Conservation (phyloP, 2,888 invertebrate genomes). For the Cantharis rustica region DNA sequence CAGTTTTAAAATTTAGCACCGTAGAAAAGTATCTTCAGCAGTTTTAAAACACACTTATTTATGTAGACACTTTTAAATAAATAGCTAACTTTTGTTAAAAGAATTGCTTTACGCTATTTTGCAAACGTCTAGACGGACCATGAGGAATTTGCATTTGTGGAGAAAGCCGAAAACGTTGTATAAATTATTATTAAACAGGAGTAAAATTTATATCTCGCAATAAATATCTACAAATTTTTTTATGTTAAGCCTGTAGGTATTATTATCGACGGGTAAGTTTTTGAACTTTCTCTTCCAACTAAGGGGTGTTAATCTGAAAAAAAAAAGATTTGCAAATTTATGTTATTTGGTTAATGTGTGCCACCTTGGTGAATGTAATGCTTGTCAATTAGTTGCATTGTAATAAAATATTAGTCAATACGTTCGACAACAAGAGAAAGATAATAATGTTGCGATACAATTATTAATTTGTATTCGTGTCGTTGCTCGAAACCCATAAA, state of each 20-base stretch:
- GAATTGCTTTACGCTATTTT: background rate
- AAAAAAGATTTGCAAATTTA: background rate
- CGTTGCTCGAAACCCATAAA: constrained; percentile 22
- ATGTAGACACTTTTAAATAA: background rate
- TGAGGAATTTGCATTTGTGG: background rate
- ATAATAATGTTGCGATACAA: constrained; percentile 28
- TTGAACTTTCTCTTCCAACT: background rate
- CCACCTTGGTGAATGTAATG: constrained; percentile 22
- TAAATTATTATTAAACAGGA: background rate
- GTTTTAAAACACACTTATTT: background rate
- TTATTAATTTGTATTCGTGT: constrained; percentile 25
- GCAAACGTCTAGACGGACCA: background rate
- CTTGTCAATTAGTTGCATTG: constrained; percentile 29
- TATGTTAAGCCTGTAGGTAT: too few relatives aligned
- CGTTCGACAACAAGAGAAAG: constrained; percentile 24
- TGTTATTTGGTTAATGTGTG: constrained; percentile 16
- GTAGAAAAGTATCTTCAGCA: background rate
- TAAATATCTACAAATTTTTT: background rate
- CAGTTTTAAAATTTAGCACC: background rate
- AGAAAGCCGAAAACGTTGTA: background rate
- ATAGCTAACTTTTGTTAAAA: background rate
- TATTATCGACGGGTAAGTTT: background rate
- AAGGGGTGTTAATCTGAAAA: background rate
- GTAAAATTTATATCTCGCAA: background rate
- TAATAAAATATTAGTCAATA: constrained; percentile 28